Evolutionary conservation across 1,140 invertebrate genomes (phyloP).

Genomic region (Phymorhynchus buccinoides): DNA sequence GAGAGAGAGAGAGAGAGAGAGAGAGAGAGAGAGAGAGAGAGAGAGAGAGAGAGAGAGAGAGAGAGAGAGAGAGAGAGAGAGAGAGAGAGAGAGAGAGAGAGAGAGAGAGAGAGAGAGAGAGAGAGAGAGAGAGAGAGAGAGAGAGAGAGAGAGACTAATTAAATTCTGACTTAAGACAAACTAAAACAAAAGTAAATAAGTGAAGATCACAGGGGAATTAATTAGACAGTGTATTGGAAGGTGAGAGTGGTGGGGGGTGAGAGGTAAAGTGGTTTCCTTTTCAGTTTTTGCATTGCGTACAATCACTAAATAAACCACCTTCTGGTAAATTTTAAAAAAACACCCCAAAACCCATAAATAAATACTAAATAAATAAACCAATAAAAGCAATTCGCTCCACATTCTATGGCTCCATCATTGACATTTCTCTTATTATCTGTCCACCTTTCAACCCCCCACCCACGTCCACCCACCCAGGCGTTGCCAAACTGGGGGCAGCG

Average conservation of each 20-base stretch:
- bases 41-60: background rate
- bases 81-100: background rate
- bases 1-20: background rate
- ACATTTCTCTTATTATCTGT: no score
- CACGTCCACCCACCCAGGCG: no score
- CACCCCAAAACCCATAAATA: no score
- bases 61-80: background rate
- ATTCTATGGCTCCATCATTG: no score
- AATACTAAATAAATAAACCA: no score
- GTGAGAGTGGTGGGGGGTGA: background rate
- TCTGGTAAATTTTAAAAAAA: no score
- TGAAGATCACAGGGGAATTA: background rate
- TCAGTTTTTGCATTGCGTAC: no score
- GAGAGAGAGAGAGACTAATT: background rate
- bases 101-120: background rate
- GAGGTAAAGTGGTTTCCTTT: background rate
- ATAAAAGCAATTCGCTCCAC: no score
- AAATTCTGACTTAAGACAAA: background rate
- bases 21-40: background rate
- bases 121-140: background rate
- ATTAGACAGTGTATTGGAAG: background rate
- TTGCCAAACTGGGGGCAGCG: no score
- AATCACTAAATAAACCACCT: no score
- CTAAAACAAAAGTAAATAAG: background rate
- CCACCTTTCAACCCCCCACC: no score